A percentile compares a stretch with the other conserved stretches of the same genome.
phyloP scores from a whole-genome alignment of 1,140 invertebrate genomes.

The Bathynomus jamesi region DNA sequence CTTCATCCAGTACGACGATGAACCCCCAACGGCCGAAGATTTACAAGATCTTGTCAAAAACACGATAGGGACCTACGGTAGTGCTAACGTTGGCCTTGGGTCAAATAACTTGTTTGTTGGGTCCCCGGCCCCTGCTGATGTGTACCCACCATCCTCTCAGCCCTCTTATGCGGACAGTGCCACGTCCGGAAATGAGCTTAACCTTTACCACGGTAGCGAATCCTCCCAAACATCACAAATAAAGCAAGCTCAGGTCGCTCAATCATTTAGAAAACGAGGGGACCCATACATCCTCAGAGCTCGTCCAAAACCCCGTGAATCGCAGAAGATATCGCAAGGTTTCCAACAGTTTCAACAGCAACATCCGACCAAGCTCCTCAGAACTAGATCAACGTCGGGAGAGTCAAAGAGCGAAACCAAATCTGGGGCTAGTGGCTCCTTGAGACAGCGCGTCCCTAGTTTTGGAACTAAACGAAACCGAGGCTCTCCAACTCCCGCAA shows the following conservation, averaged over 20 bases:
- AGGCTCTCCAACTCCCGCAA: background rate
- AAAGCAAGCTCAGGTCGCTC: background rate
- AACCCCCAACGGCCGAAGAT: slow-evolving; percentile 26
- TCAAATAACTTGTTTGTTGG: background rate
- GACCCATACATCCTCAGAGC: background rate
- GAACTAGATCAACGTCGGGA: background rate
- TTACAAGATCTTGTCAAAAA: slow-evolving; percentile 27
- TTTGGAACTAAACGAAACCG: too few relatives aligned
- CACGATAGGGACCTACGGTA: background rate
- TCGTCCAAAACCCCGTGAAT: background rate
- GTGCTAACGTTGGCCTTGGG: background rate
- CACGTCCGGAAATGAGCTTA: background rate
- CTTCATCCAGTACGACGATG: slow-evolving; percentile 33
- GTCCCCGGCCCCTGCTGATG: too few relatives aligned
- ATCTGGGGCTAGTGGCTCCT: background rate
- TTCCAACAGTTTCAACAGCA: background rate
- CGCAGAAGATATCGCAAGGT: background rate
- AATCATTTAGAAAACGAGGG: background rate
- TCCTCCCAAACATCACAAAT: too few relatives aligned
- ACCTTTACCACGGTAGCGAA: too few relatives aligned
- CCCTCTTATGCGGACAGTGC: background rate
- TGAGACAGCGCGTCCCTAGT: background rate
- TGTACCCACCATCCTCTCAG: background rate
- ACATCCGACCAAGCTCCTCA: background rate
- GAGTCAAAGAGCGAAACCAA: background rate